These are phyloP conservation scores for Diuraphis noxia DNA, from an alignment of 1,140 invertebrate genomes.

Conservation along the genomic window DNA sequence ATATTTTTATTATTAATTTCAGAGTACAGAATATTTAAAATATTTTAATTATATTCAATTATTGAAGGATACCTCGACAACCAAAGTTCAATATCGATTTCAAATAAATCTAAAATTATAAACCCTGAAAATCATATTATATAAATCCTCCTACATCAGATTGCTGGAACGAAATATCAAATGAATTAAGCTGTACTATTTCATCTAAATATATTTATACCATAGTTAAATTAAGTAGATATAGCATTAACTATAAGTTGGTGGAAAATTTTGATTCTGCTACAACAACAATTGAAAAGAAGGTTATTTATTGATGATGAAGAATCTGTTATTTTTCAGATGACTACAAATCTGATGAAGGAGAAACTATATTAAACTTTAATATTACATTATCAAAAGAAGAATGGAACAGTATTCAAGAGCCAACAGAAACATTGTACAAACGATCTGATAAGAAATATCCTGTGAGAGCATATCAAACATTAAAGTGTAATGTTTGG, in stretches of 20 bases:
- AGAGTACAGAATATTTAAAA: too few species aligned
- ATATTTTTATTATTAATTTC: too few species aligned
- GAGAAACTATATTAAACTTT: neutral
- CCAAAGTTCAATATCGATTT: neutral
- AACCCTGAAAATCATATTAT: neutral
- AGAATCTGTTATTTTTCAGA: neutral
- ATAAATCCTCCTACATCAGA: neutral
- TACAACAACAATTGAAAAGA: neutral
- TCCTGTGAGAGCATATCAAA: neutral
- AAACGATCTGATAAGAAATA: neutral
- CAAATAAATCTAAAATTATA: neutral
- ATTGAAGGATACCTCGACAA: neutral
- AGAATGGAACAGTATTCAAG: neutral
- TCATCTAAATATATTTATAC: conserved; percentile 1
- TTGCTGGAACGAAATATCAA: neutral
- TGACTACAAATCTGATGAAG: neutral
- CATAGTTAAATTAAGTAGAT: neutral
- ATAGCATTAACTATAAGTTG: neutral
- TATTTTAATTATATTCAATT: too few species aligned
- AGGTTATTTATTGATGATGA: neutral
- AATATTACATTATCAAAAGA: neutral
- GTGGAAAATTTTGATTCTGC: neutral
- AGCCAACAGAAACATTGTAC: neutral
- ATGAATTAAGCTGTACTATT: neutral
- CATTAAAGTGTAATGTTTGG: neutral